These are phyloP conservation scores for Chiloscyllium plagiosum DNA, from an alignment of 2,113 vertebrate genomes.

Conservation along the genomic window DNA sequence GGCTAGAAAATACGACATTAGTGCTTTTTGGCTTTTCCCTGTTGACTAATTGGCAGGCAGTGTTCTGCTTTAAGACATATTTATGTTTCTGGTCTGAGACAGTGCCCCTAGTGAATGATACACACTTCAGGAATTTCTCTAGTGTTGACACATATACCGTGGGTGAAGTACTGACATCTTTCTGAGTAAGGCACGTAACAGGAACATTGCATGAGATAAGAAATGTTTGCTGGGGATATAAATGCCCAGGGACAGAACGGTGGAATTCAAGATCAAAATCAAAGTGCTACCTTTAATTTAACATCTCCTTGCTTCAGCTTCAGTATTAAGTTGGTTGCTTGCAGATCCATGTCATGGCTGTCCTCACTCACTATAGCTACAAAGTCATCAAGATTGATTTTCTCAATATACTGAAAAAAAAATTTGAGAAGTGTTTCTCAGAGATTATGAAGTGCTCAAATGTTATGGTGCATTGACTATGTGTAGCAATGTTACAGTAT, in stretches of 20 bases:
- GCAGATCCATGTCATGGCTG: slow-evolving; percentile 46
- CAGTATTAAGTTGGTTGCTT: slow-evolving; percentile 51
- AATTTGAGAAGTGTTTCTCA: slow-evolving; percentile 18
- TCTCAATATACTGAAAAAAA: slow-evolving; percentile 62
- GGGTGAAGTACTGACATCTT: background rate
- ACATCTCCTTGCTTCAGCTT: slow-evolving; percentile 48
- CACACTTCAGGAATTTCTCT: background rate
- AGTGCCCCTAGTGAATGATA: background rate
- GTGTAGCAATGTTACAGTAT: background rate
- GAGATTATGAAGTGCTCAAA: background rate
- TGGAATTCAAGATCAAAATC: background rate
- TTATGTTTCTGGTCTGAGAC: background rate
- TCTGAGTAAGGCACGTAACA: background rate
- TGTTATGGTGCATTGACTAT: no score
- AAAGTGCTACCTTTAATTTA: slow-evolving; percentile 59
- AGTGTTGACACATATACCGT: background rate
- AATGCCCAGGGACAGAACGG: background rate
- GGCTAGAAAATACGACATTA: background rate
- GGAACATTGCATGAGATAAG: background rate
- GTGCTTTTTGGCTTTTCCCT: background rate
- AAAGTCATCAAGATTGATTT: slow-evolving; percentile 56
- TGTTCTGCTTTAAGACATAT: background rate
- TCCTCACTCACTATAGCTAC: slow-evolving; percentile 57
- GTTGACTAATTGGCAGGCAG: background rate
- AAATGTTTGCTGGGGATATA: background rate